phyloP scores from a whole-genome alignment of 2,888 invertebrate species.

The Calameuta pallipes region DNA sequence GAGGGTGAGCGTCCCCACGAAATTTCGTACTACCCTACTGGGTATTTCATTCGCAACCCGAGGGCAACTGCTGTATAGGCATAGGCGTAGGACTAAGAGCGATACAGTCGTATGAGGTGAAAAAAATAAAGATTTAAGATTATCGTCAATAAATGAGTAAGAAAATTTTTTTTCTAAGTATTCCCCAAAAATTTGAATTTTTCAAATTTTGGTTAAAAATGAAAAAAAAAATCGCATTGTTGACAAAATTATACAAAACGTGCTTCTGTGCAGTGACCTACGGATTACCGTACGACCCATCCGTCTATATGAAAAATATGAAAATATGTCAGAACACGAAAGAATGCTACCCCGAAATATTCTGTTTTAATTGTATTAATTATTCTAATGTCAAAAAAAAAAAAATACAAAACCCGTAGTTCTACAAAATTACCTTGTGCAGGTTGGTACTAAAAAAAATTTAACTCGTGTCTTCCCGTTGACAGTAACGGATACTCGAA shows the following conservation, averaged over 20 bases:
- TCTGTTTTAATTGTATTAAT: not conserved
- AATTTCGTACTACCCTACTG: constrained; percentile 26
- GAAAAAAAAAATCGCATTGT: not conserved
- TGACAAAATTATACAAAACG: not conserved
- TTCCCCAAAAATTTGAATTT: too few relatives aligned
- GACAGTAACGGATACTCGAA: not conserved
- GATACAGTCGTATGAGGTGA: not conserved
- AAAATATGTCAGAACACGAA: not conserved
- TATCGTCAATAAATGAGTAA: not conserved
- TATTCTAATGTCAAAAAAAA: not conserved
- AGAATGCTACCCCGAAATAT: not conserved
- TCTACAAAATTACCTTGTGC: too few relatives aligned
- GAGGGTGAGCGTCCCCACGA: constrained; percentile 30
- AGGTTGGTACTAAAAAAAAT: not conserved
- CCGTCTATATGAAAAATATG: not conserved
- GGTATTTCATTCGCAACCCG: constrained; percentile 21
- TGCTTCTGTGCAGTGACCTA: not conserved
- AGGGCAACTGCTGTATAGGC: not conserved
- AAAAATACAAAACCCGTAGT: not conserved
- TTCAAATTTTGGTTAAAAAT: too few relatives aligned
- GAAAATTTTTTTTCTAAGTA: too few relatives aligned
- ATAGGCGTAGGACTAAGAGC: not conserved
- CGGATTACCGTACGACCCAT: not conserved
- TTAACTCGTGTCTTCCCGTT: not conserved
- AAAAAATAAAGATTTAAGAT: not conserved